Base-by-base conservation (phyloP, 2,113 vertebrate genomes). In the Triplophysa dalaica region DNA sequence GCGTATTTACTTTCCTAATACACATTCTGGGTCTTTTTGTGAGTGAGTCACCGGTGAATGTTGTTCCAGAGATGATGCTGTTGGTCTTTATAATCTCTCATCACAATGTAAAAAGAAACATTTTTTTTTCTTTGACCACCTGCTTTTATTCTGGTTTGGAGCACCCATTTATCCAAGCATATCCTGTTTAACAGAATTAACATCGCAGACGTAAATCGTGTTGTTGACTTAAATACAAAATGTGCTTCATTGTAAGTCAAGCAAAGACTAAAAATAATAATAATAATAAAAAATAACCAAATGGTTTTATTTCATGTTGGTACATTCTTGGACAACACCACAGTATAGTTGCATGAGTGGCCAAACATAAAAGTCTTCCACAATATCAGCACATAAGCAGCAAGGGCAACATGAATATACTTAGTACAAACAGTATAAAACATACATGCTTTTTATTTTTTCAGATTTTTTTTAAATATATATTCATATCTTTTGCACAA, bases 341-440 rank as follows among this genome's bases (percentile, higher is more conserved):
- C 92, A 90, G 85, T 90, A 91, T 79, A 92, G 89, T 93, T 92
- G 91, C 92, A 93, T 92, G 91, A 92, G 89, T 90, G 91, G 92
- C 89, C 89, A 83, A 90, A 93, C 90, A 83, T 82, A 89, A 91
- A 92, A 87, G 84, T 92, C 86, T 91, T 88, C 86, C 86, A 92
- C 91, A 86, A 92, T 89, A 89, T 91, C 89, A 90, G 91, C 91
- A 93, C 92, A 90, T 84, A 93, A 93, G 92, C 92, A 91, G 90
- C 91, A 89, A 93, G 91, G 90, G 90, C 89, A 91, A 93, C 92
- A 90, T 90, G 88, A 91, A 91, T 73, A 92, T 90, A 93, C 90
- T 88, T 22, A 87, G 87, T 93, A 93, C 92, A 93, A 93, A 93
- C 92, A 90, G 92, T 93, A 93, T 77, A 93, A 93, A 93, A 93